Evolutionary conservation across 2,113 vertebrate genomes (phyloP).

Genomic region (Aphyosemion australe): DNA sequence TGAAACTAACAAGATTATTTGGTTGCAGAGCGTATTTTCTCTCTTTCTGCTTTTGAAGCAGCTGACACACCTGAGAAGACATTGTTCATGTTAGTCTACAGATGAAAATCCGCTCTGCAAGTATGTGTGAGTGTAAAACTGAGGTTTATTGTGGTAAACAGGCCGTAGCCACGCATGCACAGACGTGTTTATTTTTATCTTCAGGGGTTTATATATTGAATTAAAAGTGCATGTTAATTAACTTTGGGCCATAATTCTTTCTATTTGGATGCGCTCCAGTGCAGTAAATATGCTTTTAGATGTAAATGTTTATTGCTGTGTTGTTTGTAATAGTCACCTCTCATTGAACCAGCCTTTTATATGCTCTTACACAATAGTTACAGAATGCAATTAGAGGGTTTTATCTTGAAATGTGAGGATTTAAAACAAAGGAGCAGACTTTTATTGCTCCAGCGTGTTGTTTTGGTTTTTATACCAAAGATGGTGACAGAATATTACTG

Average conservation of each 20-base stretch:
- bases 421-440: neutral
- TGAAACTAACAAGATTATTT: slow-evolving; percentile 70
- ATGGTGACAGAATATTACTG: too few relatives aligned
- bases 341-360: slow-evolving; percentile 55
- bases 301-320: slow-evolving; percentile 64
- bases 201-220: slow-evolving; percentile 59
- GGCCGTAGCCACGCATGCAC: slow-evolving; percentile 20
- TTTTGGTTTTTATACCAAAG: too few relatives aligned
- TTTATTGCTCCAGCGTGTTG: neutral
- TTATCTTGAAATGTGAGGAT: slow-evolving; percentile 7
- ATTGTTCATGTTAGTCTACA: slow-evolving; percentile 10
- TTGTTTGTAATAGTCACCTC: slow-evolving; percentile 63
- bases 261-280: slow-evolving; percentile 57
- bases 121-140: slow-evolving; percentile 12
- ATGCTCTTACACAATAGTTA: slow-evolving; percentile 44
- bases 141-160: slow-evolving; percentile 46
- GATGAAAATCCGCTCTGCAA: slow-evolving; percentile 19
- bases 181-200: slow-evolving; percentile 57
- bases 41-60: slow-evolving; percentile 18
- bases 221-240: slow-evolving; percentile 62
- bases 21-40: slow-evolving; percentile 11
- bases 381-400: slow-evolving; percentile 27
- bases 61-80: slow-evolving; percentile 15
- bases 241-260: slow-evolving; percentile 47
- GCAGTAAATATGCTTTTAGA: slow-evolving; percentile 57